Evolutionary conservation across 30 jellyfish, hydroid and myxozoan species (phyloP).

Genomic region (Chironex yamaguchii): DNA sequence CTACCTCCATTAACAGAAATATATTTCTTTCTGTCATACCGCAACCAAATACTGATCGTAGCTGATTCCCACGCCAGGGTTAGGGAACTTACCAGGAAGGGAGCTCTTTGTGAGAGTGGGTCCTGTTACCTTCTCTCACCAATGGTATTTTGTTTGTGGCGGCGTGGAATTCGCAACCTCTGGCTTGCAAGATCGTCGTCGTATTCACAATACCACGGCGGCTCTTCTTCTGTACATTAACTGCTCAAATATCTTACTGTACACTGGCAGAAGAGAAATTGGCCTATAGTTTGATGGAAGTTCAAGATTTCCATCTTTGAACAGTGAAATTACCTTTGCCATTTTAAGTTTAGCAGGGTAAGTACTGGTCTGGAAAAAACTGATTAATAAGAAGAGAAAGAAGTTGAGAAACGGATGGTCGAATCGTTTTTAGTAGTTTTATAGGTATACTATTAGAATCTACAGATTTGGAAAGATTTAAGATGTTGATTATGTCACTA

Average conservation of each 20-base stretch:
- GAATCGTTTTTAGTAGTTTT: neutral
- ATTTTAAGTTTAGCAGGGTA: slow-evolving; percentile 21
- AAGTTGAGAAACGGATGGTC: neutral
- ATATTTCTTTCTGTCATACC: too few relatives aligned
- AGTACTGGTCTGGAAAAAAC: slow-evolving; percentile 3
- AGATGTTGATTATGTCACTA: neutral
- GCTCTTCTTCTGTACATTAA: slow-evolving; percentile 36
- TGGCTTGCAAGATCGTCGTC: too few relatives aligned
- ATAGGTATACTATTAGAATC: slow-evolving; percentile 14
- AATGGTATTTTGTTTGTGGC: slow-evolving; percentile 55
- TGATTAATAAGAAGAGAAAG: slow-evolving; percentile 20
- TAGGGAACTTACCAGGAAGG: too few relatives aligned
- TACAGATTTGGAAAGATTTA: neutral
- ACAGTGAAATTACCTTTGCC: slow-evolving; percentile 41
- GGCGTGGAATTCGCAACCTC: too few relatives aligned
- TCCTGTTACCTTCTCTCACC: slow-evolving; percentile 42
- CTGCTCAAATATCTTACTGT: slow-evolving; percentile 65
- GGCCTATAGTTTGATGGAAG: slow-evolving; percentile 42
- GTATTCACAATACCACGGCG: neutral
- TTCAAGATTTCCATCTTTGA: slow-evolving; percentile 47
- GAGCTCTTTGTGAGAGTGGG: too few relatives aligned
- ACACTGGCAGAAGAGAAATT: slow-evolving; percentile 46
- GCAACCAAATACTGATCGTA: neutral
- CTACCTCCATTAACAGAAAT: slow-evolving; percentile 1
- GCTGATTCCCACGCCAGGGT: too few relatives aligned